A percentile compares a stretch with the other conserved stretches of the same genome.
phyloP scores from a whole-genome alignment of 2,888 invertebrate species.

The Chalcosyrphus nemorum region DNA sequence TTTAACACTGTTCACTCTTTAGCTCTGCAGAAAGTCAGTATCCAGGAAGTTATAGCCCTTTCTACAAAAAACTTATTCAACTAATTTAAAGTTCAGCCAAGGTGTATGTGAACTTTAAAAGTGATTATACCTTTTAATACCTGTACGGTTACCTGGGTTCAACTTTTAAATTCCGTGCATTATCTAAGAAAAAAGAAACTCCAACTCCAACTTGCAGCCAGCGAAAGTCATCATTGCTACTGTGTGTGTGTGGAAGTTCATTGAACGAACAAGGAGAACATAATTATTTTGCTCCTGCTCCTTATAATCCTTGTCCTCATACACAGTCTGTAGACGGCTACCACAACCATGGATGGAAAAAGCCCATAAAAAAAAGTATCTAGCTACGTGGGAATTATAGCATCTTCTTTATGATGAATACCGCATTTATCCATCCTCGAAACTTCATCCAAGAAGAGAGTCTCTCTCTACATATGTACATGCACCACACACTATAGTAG shows the following conservation, averaged over 20 bases:
- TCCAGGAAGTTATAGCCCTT: too few relatives aligned
- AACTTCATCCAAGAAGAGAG: constrained; percentile 47
- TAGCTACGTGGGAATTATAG: constrained; percentile 63
- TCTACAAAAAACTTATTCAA: too few relatives aligned
- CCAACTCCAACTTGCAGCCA: neutral
- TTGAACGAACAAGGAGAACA: constrained; percentile 38
- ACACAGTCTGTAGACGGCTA: neutral
- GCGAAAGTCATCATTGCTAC: neutral
- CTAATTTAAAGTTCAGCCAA: too few relatives aligned
- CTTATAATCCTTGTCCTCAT: constrained; percentile 43
- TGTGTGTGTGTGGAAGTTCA: constrained; percentile 55
- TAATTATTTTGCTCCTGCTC: constrained; percentile 61
- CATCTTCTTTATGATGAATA: constrained; percentile 61
- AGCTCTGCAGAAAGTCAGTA: too few relatives aligned
- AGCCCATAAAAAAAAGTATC: constrained; percentile 23
- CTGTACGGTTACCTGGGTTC: neutral
- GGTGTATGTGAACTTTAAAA: too few relatives aligned
- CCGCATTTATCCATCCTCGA: constrained; percentile 46
- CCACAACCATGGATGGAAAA: constrained; percentile 22
- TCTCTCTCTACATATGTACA: too few relatives aligned
- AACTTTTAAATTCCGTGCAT: neutral
- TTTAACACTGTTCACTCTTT: too few relatives aligned
- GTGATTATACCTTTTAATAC: too few relatives aligned
- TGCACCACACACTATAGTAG: constrained; percentile 26
- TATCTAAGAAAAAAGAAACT: neutral